Conservation (phyloP, 2,888 invertebrate species). For the Oxyteleia sp. region DNA sequence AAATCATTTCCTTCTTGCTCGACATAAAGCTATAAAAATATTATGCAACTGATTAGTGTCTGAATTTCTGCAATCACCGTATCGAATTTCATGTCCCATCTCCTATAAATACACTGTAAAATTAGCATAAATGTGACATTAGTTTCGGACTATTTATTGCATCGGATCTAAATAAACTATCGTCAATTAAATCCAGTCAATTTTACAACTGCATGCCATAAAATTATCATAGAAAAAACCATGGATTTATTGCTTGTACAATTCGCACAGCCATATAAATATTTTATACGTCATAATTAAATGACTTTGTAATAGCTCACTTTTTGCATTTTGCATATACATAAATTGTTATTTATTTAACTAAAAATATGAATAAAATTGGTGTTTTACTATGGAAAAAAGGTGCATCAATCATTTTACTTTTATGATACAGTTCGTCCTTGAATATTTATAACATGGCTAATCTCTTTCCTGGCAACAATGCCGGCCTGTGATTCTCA, state of each 20-base stretch:
- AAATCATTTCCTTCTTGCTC: conserved; percentile 1
- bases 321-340: neutral
- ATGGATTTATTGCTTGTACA: conserved; percentile 10
- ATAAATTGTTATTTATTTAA: conserved; percentile 8
- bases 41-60: conserved; percentile 16
- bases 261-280: conserved; percentile 3
- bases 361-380: conserved; percentile 3
- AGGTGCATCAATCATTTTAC: conserved; percentile 41
- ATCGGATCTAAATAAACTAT: conserved; percentile 1
- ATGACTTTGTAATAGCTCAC: neutral
- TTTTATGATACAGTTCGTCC: conserved; percentile 42
- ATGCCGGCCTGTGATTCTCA: conserved; percentile 54
- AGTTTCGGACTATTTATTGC: conserved; percentile 37
- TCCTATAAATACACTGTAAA: neutral
- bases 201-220: conserved; percentile 32
- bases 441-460: conserved; percentile 45
- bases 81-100: conserved; percentile 12
- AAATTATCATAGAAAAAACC: conserved; percentile 6
- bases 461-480: conserved; percentile 56
- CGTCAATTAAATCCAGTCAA: too few species aligned
- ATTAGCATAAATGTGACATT: conserved; percentile 34
- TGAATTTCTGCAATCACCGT: neutral
- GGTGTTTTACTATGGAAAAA: conserved; percentile 2
- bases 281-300: neutral
- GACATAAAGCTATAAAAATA: conserved; percentile 11